Percentiles rank a stretch among this genome's conserved stretches.
Conservation (phyloP, 1,140 invertebrate species). For the Sminthurinus signatus region DNA sequence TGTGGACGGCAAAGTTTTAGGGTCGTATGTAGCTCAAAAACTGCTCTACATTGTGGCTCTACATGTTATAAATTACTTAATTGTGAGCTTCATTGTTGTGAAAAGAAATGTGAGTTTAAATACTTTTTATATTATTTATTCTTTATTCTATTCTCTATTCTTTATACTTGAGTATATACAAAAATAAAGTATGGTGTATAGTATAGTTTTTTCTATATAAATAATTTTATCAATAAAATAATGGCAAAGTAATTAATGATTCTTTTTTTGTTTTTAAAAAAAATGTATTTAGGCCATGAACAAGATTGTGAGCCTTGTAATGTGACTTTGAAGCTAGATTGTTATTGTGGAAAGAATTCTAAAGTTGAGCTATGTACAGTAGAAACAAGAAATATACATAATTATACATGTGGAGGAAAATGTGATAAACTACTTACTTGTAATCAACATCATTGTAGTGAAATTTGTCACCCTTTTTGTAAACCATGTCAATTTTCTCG, state of each 20-base stretch:
- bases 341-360: slow-evolving; percentile 54
- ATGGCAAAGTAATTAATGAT: not conserved
- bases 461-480: slow-evolving; percentile 63
- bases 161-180: not conserved
- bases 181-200: not conserved
- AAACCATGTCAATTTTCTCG: slow-evolving; percentile 57
- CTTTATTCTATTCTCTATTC: not conserved
- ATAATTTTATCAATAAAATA: no score
- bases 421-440: slow-evolving; percentile 66
- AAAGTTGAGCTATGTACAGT: slow-evolving; percentile 52
- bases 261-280: no score
- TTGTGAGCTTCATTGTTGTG: slow-evolving; percentile 59
- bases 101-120: slow-evolving; percentile 1
- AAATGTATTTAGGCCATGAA: slow-evolving; percentile 52
- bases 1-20: slow-evolving; percentile 63
- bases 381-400: slow-evolving; percentile 45
- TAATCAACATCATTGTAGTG: slow-evolving; percentile 67
- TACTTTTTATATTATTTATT: not conserved
- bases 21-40: slow-evolving; percentile 62
- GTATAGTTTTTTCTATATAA: not conserved
- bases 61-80: slow-evolving; percentile 63
- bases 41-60: slow-evolving; percentile 62
- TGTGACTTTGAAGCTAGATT: no score
- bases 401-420: slow-evolving; percentile 57
- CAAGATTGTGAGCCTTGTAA: slow-evolving; percentile 51